phyloP scores from a whole-genome alignment of 2,113 vertebrate genomes.

The Pelusios castaneus region DNA sequence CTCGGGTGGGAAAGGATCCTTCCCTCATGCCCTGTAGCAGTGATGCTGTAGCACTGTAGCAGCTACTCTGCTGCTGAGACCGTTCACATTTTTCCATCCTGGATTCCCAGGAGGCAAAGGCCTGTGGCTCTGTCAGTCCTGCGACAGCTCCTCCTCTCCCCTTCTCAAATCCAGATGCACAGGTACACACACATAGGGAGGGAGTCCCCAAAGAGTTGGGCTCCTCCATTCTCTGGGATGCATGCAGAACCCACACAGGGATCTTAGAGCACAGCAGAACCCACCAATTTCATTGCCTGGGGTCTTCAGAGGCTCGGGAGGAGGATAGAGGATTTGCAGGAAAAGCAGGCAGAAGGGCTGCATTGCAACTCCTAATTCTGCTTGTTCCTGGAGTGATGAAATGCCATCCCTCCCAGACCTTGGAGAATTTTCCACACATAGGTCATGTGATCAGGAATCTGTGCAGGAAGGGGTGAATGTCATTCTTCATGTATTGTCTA shows the following conservation, averaged over 20 bases:
- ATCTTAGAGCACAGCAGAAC: neutral
- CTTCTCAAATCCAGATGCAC: neutral
- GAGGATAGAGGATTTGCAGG: accelerated
- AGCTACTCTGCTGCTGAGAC: accelerated
- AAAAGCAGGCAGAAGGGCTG: neutral
- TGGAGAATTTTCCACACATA: accelerated
- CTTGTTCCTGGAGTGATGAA: neutral
- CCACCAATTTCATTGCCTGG: accelerated
- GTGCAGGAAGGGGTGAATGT: neutral
- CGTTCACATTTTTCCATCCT: neutral
- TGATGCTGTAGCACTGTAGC: accelerated
- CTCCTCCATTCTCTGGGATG: neutral
- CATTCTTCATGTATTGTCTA: neutral
- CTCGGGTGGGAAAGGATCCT: neutral
- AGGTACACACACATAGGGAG: accelerated
- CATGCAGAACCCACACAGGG: neutral
- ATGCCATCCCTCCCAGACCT: accelerated
- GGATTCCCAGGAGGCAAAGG: neutral
- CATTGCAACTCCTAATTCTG: accelerated
- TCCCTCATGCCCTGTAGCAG: accelerated
- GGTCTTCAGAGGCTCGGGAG: accelerated
- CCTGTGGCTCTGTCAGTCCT: accelerated
- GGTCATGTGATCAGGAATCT: neutral
- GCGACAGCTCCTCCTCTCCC: neutral
- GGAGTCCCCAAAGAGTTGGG: accelerated